Evolutionary conservation across 1,140 invertebrate species (phyloP), one percentile per base, ranked within the genome.

Genomic region (Leptopilina boulardi): DNA sequence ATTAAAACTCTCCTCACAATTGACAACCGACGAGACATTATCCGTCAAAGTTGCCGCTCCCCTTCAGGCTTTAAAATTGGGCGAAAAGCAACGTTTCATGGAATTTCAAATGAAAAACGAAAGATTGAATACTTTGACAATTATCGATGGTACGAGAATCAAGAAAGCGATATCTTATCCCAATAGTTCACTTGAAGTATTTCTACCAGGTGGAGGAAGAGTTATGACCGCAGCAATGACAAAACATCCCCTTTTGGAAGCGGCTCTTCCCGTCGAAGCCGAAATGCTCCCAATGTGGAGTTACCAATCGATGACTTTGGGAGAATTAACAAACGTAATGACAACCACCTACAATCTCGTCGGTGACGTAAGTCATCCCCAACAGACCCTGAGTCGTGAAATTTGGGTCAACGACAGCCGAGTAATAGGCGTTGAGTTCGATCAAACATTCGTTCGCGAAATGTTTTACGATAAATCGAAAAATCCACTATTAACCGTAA

Each of bases 241-340:
- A 1, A 94, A 96, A 56, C 97, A 98, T 91, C 97, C 97, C 0
- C 89, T 98, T 3, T 91, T 98, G 34, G 96, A 98, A 91, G 95
- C 96, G 0, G 94, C 96, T 3, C 91, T 98, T 81, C 96, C 97
- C 2, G 96, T 98, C 1, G 97, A 98, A 91, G 96, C 97, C 13
- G 97, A 98, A 91, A 96, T 98, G 94, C 91, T 98, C 47, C 96
- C 95, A 10, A 95, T 96, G 92, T 96, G 95, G 94, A 96, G 95
- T 41, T 94, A 95, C 83, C 96, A 96, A 89, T 92, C 93, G 5
- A 94, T 95, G 74, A 94, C 93, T 10, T 93, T 96, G 82, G 95
- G 96, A n/a, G 94, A 95, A 78, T 89, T 96, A 9, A 92, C 94
- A 21, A 97, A 97, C 84, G 93, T 92, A 15, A 96, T 97, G 95